Conservation (phyloP, 2,888 invertebrate species). For the Achlya flavicornis region DNA sequence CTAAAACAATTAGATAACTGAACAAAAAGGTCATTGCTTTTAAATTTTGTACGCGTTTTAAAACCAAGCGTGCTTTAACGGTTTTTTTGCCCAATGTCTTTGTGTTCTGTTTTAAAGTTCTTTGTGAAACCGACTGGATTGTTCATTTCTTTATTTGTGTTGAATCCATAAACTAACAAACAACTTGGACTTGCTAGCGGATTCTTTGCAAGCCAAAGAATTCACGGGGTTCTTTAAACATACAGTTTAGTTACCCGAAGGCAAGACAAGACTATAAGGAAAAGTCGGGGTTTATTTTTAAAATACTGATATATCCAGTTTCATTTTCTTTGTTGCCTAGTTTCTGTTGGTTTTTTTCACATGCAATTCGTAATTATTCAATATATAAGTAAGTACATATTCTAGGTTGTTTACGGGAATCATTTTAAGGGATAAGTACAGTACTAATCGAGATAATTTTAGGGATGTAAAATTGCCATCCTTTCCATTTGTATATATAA, state of each 20-base stretch:
- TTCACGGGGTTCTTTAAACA: neutral
- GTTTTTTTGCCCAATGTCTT: conserved; percentile 3
- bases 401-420: no score
- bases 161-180: neutral
- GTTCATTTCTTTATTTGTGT: neutral
- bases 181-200: neutral
- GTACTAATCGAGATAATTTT: no score
- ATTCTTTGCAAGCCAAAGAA: neutral
- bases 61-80: conserved; percentile 10
- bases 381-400: no score
- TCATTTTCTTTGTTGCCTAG: neutral
- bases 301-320: neutral
- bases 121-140: neutral
- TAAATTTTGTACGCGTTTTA: conserved; percentile 15
- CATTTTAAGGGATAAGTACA: no score
- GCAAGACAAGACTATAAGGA: conserved; percentile 4
- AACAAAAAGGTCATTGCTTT: conserved; percentile 14
- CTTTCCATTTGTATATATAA: no score
- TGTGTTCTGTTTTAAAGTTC: neutral
- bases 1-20: neutral
- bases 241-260: neutral
- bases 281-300: neutral
- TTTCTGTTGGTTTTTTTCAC: neutral
- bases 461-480: no score
- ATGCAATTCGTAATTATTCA: neutral